Evolutionary conservation across 2,797 vertebrate species (phyloP).

Genomic region (Tiaroga cobitis): DNA sequence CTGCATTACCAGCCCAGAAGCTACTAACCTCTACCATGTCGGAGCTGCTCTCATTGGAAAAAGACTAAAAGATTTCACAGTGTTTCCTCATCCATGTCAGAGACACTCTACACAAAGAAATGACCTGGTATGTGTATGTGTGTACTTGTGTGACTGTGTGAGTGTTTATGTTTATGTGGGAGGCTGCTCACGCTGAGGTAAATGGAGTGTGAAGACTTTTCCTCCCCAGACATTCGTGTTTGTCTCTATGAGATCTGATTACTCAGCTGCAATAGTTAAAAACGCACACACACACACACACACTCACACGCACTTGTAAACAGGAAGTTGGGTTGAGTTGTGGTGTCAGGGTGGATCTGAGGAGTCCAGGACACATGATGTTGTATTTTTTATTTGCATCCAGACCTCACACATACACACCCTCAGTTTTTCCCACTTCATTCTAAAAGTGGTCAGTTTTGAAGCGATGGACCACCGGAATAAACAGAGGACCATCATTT

Average conservation of each 20-base stretch:
- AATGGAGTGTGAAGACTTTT: conserved; percentile 49
- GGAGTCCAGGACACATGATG: conserved; percentile 20
- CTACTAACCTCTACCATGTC: conserved; percentile 31
- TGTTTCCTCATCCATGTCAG: conserved; percentile 25
- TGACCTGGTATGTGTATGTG: conserved; percentile 6
- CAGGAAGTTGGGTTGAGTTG: conserved; percentile 27
- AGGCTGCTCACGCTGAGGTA: conserved; percentile 31
- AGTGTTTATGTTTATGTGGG: conserved; percentile 24
- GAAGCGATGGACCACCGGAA: too few relatives aligned
- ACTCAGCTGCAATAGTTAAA: conserved; percentile 36
- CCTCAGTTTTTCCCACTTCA: conserved; percentile 16
- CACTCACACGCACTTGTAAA: conserved; percentile 33
- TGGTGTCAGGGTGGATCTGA: conserved; percentile 31
- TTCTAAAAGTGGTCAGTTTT: conserved; percentile 16
- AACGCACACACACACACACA: conserved; percentile 18
- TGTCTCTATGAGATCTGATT: conserved; percentile 35
- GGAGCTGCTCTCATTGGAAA: conserved; percentile 6
- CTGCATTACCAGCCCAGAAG: conserved; percentile 28
- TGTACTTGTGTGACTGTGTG: conserved; percentile 2
- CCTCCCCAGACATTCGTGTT: conserved; percentile 26
- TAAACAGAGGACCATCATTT: conserved; percentile 30
- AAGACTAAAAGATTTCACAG: conserved; percentile 19
- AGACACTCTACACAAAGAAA: neutral
- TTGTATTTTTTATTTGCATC: conserved; percentile 17
- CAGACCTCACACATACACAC: conserved; percentile 47